phyloP scores from a whole-genome alignment of 2,113 vertebrate species.

The Castor canadensis region DNA sequence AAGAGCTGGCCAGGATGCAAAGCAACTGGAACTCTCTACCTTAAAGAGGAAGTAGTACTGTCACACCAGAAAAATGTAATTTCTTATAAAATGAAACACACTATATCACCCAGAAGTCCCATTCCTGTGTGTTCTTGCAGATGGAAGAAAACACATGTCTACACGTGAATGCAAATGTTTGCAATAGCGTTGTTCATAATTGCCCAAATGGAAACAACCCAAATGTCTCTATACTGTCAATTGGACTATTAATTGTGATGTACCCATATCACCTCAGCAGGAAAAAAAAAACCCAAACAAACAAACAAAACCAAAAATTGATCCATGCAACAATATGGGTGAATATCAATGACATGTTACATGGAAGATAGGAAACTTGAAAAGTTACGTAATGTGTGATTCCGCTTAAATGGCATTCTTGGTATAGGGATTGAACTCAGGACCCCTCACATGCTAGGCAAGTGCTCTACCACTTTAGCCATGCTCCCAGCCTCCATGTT shows the following conservation, averaged over 20 bases:
- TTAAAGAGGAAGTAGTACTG: neutral
- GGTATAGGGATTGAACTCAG: too few relatives aligned
- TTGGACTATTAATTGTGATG: too few relatives aligned
- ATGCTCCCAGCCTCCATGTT: too few relatives aligned
- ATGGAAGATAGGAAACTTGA: neutral
- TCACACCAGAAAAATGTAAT: neutral
- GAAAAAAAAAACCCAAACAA: too few relatives aligned
- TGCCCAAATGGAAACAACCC: neutral
- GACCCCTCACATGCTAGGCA: too few relatives aligned
- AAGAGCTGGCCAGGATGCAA: neutral
- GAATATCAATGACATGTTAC: neutral
- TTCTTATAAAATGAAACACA: neutral
- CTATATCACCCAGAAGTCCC: neutral
- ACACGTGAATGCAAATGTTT: neutral
- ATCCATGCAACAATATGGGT: accelerated
- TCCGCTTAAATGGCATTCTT: neutral
- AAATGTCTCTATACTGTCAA: neutral
- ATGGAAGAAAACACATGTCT: neutral
- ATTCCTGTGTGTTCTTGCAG: neutral
- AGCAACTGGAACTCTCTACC: too few relatives aligned
- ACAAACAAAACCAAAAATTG: neutral
- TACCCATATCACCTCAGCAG: too few relatives aligned
- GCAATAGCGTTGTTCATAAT: neutral
- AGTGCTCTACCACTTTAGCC: too few relatives aligned
- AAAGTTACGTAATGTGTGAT: neutral